Conservation (phyloP, 2,113 vertebrate species). For the Myrmecophaga tridactyla region DNA sequence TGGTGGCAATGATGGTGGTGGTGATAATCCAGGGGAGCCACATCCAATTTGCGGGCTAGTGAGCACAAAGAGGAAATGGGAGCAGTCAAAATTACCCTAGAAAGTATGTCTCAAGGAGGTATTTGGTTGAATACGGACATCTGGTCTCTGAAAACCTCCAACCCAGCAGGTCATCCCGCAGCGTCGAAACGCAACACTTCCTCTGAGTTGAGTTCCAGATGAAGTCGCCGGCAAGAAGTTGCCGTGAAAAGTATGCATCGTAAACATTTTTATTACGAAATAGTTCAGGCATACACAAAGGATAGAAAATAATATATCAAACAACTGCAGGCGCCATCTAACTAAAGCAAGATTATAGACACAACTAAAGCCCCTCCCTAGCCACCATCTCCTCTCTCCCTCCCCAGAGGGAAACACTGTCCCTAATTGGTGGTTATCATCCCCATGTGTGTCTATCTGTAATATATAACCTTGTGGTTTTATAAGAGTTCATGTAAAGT, state of each 20-base stretch:
- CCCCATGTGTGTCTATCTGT: neutral
- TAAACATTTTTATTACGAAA: neutral
- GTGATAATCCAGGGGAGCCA: no score
- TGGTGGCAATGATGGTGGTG: no score
- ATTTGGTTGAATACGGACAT: neutral
- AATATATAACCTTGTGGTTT: neutral
- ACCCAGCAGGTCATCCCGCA: neutral
- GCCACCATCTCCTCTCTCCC: no score
- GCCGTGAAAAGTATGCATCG: neutral
- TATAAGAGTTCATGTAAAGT: neutral
- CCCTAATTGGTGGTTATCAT: neutral
- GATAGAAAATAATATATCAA: constrained; percentile 14
- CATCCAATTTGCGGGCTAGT: no score
- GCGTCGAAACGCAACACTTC: neutral
- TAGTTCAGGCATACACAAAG: neutral
- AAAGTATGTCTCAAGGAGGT: neutral
- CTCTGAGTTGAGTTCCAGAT: neutral
- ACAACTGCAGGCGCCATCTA: no score
- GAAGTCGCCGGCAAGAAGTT: neutral
- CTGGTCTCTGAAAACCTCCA: neutral
- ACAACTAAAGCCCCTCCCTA: neutral
- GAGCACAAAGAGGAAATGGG: no score
- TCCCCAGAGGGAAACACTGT: neutral
- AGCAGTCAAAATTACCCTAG: no score
- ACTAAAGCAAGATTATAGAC: neutral